phyloP scores from a whole-genome alignment of 2,888 invertebrate genomes.

The Clitarchus hookeri region DNA sequence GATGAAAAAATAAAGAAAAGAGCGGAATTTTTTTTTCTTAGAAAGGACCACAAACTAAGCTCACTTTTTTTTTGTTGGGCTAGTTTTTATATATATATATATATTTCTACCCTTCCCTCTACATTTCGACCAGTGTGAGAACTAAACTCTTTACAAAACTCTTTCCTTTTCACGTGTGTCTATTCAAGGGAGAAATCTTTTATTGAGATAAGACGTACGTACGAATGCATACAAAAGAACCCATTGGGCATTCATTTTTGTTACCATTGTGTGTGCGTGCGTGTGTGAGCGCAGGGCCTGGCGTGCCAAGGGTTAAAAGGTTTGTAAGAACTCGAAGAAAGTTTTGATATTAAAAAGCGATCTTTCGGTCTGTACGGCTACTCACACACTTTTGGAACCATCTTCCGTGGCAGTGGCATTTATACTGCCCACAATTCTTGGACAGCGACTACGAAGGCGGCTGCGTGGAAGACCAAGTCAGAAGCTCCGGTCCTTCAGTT shows the following conservation, averaged over 20 bases:
- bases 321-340: slow-evolving; percentile 11
- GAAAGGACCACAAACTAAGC: slow-evolving; percentile 20
- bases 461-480: not conserved
- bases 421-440: not conserved
- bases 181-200: slow-evolving; percentile 19
- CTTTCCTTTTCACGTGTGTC: not conserved
- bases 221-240: not conserved
- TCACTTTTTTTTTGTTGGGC: not conserved
- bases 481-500: too few relatives aligned
- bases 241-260: slow-evolving; percentile 18
- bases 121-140: slow-evolving; percentile 24
- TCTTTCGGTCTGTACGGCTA: not conserved
- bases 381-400: not conserved
- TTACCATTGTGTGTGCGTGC: slow-evolving; percentile 25
- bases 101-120: slow-evolving; percentile 17
- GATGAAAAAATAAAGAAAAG: slow-evolving; percentile 3
- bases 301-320: not conserved
- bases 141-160: slow-evolving; percentile 24
- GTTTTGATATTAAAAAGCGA: not conserved
- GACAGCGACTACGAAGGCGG: not conserved
- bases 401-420: not conserved
- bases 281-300: not conserved
- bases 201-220: not conserved
- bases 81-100: slow-evolving; percentile 12
- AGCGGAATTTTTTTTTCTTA: slow-evolving; percentile 5